Percentiles rank a stretch among this genome's conserved stretches.
Conservation (phyloP, 2,888 invertebrate species). For the Caenorhabditis angaria region DNA sequence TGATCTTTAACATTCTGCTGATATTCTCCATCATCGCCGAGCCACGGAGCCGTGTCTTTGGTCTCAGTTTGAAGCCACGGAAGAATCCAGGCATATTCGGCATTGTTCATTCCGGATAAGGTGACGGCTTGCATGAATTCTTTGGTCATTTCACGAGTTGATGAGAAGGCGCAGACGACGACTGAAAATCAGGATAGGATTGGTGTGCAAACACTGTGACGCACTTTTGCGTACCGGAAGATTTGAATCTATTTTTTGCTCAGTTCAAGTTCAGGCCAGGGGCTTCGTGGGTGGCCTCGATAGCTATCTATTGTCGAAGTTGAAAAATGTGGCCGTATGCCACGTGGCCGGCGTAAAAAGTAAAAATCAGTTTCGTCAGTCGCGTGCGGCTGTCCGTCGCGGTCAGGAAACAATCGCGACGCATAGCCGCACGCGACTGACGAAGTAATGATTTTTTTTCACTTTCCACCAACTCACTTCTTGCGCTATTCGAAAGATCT, state of each 20-base stretch:
- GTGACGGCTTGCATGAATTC: slow-evolving; percentile 69
- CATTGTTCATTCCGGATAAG: slow-evolving; percentile 57
- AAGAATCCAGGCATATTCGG: slow-evolving; percentile 68
- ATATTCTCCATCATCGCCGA: slow-evolving; percentile 65
- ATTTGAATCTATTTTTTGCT: background rate
- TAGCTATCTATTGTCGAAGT: background rate
- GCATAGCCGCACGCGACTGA: background rate
- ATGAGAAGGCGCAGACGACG: slow-evolving; percentile 67
- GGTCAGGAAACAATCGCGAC: too few relatives aligned
- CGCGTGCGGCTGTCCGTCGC: too few relatives aligned
- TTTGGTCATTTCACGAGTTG: slow-evolving; percentile 67
- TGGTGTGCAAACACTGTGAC: too few relatives aligned
- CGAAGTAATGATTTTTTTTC: background rate
- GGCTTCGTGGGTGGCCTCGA: background rate
- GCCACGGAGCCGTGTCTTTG: slow-evolving; percentile 68
- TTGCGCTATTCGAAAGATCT: slow-evolving; percentile 61
- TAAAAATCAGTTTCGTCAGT: background rate
- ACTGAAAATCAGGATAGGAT: slow-evolving; percentile 64
- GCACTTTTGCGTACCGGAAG: too few relatives aligned
- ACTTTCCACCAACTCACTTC: slow-evolving; percentile 43
- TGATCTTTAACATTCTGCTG: slow-evolving; percentile 68
- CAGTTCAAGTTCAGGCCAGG: background rate
- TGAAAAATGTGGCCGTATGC: background rate
- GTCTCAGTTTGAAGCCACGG: slow-evolving; percentile 67
- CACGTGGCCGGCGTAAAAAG: background rate